These are phyloP conservation scores for Chrysotoxum bicinctum DNA, from an alignment of 2,888 invertebrate species.

Conservation along the genomic window DNA sequence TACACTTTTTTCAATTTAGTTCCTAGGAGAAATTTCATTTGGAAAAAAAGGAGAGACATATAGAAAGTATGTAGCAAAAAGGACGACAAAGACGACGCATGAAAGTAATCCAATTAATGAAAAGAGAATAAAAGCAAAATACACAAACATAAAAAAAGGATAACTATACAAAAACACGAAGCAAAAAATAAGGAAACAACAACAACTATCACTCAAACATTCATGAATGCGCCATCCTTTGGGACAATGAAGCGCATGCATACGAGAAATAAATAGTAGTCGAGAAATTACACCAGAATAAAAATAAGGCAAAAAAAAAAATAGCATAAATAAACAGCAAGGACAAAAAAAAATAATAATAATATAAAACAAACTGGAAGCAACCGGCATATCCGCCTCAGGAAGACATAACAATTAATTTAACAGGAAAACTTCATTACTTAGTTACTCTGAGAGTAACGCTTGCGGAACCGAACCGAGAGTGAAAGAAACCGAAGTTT, in stretches of 20 bases:
- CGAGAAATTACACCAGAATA: constrained; percentile 3
- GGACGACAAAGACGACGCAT: constrained; percentile 26
- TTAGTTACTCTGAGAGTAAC: constrained; percentile 49
- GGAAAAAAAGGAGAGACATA: background rate
- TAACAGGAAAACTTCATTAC: constrained; percentile 70
- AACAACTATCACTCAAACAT: constrained; percentile 66
- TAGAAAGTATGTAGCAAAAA: constrained; percentile 20
- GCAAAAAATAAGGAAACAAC: constrained; percentile 38
- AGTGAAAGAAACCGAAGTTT: background rate
- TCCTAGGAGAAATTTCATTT: background rate
- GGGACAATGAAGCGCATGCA: constrained; percentile 65
- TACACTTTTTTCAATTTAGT: constrained; percentile 58
- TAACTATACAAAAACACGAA: constrained; percentile 17
- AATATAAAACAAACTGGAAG: constrained; percentile 51
- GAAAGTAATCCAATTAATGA: constrained; percentile 72
- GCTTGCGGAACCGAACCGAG: background rate
- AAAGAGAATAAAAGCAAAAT: constrained; percentile 31
- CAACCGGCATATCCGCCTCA: constrained; percentile 41
- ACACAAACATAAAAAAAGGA: background rate
- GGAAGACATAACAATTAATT: constrained; percentile 70
- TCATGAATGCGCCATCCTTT: constrained; percentile 69
- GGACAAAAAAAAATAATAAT: constrained; percentile 22
- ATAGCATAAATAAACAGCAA: constrained; percentile 1
- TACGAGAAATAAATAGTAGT: constrained; percentile 36
- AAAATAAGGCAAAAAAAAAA: constrained; percentile 2